phyloP scores from a whole-genome alignment of 2,797 vertebrate species.

The Crocidura indochinensis region DNA sequence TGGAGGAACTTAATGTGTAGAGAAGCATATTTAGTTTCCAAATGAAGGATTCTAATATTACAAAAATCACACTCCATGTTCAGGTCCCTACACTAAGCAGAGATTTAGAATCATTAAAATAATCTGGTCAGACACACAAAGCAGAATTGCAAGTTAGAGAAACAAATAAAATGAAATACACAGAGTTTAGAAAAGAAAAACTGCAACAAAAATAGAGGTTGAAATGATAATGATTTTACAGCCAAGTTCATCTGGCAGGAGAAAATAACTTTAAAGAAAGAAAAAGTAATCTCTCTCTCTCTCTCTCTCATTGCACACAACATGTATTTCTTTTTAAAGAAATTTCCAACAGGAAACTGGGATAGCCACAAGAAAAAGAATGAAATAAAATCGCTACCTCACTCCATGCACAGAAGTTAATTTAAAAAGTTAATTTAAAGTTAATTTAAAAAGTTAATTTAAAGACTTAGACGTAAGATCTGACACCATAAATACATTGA shows the following conservation, averaged over 20 bases:
- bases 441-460: too few species aligned
- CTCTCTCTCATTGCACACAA: background rate
- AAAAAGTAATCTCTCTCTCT: background rate
- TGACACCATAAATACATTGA: too few species aligned
- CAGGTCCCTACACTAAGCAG: background rate
- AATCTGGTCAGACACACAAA: background rate
- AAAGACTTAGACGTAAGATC: too few species aligned
- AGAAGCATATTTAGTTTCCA: background rate
- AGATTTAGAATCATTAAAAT: background rate
- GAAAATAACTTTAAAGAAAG: background rate
- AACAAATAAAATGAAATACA: background rate
- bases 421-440: too few species aligned
- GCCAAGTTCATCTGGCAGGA: background rate
- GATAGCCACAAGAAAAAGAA: too few species aligned
- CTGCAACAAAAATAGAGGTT: background rate
- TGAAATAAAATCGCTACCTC: too few species aligned
- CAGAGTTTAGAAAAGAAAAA: background rate
- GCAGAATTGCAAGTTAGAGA: rapidly evolving
- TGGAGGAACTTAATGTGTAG: background rate
- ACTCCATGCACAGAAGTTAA: too few species aligned
- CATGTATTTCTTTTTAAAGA: background rate
- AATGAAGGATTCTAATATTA: background rate
- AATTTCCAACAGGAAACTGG: too few species aligned
- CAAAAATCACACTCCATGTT: background rate
- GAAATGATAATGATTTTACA: background rate